phyloP scores from a whole-genome alignment of 2,113 vertebrate species.

The Chloroceryle aenea region DNA sequence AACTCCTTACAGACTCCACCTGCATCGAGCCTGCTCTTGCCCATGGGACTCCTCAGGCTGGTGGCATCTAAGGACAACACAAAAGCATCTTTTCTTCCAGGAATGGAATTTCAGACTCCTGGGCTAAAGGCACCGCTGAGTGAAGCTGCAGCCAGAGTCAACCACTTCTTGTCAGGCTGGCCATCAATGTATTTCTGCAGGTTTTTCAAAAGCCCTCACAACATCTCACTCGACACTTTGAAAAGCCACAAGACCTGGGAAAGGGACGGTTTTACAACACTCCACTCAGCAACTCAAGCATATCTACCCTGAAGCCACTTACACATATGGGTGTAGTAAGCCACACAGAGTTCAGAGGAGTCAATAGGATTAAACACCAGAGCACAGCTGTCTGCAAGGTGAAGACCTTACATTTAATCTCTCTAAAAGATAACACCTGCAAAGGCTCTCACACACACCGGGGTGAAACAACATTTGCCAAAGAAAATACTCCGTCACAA shows the following conservation, averaged over 20 bases:
- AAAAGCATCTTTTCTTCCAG: neutral
- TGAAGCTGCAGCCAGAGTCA: neutral
- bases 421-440: constrained; percentile 15
- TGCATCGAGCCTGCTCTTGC: neutral
- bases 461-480: neutral
- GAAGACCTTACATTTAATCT: constrained; percentile 26
- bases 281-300: neutral
- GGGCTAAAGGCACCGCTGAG: neutral
- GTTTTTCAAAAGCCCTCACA: neutral
- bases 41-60: neutral
- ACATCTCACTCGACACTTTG: neutral
- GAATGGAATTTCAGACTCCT: neutral
- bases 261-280: neutral
- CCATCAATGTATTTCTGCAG: neutral
- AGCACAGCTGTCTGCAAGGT: constrained; percentile 8
- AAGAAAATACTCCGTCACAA: constrained; percentile 2
- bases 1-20: neutral
- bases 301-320: neutral
- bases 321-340: neutral
- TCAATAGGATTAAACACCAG: constrained; percentile 32
- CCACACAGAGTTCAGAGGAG: neutral
- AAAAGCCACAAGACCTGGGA: neutral
- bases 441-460: neutral
- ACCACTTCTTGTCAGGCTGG: neutral
- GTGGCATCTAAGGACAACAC: neutral